These are phyloP conservation scores for Caenorhabditis uteleia DNA, from an alignment of 2,888 invertebrate species.

Conservation along the genomic window DNA sequence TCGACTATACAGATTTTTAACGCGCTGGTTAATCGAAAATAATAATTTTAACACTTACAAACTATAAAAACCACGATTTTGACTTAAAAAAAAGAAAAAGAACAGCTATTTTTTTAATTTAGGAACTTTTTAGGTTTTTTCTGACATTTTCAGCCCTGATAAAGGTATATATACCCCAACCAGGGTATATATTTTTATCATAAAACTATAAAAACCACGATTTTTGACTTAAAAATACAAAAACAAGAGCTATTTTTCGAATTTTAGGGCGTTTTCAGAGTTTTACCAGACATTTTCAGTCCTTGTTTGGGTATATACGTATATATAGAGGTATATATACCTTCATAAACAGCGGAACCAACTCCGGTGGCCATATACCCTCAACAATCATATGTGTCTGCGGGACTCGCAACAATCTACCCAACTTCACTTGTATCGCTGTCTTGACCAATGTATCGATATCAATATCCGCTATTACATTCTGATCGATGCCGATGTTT, in stretches of 20 bases:
- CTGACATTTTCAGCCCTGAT: too few relatives aligned
- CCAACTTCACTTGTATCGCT: slow-evolving; percentile 67
- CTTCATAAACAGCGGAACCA: slow-evolving; percentile 66
- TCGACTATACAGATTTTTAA: too few relatives aligned
- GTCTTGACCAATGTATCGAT: slow-evolving; percentile 62
- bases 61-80: too few relatives aligned
- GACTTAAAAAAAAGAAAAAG: too few relatives aligned
- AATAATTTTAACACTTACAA: too few relatives aligned
- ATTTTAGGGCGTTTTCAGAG: background rate
- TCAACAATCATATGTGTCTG: slow-evolving; percentile 66
- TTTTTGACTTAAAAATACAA: background rate
- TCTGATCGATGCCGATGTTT: slow-evolving; percentile 64
- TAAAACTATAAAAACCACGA: background rate
- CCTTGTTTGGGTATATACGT: too few relatives aligned
- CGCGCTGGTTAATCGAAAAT: too few relatives aligned
- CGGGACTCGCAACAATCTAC: slow-evolving; percentile 60
- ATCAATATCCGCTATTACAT: slow-evolving; percentile 61
- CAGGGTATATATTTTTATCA: too few relatives aligned
- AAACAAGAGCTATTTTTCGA: background rate
- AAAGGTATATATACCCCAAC: too few relatives aligned
- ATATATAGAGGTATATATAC: too few relatives aligned
- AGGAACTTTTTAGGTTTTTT: too few relatives aligned
- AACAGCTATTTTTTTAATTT: too few relatives aligned
- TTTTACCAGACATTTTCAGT: background rate
- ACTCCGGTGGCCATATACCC: slow-evolving; percentile 64